Percentiles rank a stretch among this genome's conserved stretches.
phyloP scores from a whole-genome alignment of 2,888 invertebrate species.

The Abrostola tripartita region DNA sequence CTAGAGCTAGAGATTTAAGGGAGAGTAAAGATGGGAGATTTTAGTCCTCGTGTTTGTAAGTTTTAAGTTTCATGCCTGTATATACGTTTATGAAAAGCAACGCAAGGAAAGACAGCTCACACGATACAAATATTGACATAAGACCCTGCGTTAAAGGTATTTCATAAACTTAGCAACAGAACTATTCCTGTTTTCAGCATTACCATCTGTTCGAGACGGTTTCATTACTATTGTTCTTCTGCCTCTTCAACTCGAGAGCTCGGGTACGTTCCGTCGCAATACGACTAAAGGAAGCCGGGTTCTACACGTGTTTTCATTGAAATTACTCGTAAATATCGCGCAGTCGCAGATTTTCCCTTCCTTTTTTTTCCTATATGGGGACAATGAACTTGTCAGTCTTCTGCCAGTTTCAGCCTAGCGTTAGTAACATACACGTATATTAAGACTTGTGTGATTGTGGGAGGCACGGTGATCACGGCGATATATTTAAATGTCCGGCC shows the following conservation, averaged over 20 bases:
- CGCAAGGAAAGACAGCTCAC: no score
- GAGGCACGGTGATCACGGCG: conserved; percentile 38
- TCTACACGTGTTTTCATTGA: background rate
- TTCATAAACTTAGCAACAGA: no score
- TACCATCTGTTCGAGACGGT: background rate
- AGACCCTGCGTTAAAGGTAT: no score
- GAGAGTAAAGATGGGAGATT: no score
- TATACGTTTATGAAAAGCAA: no score
- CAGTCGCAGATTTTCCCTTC: background rate
- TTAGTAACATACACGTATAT: conserved; percentile 29
- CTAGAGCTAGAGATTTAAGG: no score
- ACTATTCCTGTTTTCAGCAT: background rate
- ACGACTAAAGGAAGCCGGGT: background rate
- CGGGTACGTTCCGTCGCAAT: conserved; percentile 2
- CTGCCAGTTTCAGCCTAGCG: conserved; percentile 29
- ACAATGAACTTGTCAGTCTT: conserved; percentile 37
- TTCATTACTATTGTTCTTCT: conserved; percentile 4
- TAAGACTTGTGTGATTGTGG: conserved; percentile 36
- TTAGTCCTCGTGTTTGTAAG: no score
- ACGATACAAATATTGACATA: no score
- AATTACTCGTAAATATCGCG: background rate
- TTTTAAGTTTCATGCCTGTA: no score
- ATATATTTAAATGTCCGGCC: conserved; percentile 55
- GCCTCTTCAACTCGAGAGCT: conserved; percentile 3
- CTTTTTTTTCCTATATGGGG: background rate